Conservation (phyloP, 2,113 vertebrate genomes). For the Chloebia gouldiae region DNA sequence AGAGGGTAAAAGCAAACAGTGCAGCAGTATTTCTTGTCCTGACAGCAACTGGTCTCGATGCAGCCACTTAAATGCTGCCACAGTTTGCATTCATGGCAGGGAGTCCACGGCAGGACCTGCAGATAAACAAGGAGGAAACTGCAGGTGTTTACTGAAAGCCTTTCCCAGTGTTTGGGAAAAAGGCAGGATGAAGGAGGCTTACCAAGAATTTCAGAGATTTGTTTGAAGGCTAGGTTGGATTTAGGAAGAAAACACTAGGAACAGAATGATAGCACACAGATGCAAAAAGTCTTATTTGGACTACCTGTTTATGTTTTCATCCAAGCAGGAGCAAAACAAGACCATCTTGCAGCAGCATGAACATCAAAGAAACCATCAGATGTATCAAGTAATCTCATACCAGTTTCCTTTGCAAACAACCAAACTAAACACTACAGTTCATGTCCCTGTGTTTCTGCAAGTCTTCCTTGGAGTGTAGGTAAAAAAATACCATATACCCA, state of each 20-base stretch:
- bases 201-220: neutral
- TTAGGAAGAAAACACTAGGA: neutral
- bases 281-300: neutral
- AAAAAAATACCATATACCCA: neutral
- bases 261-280: fast-evolving
- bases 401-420: neutral
- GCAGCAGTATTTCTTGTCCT: neutral
- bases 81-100: fast-evolving
- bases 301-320: neutral
- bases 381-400: neutral
- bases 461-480: neutral
- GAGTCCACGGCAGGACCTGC: neutral
- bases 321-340: neutral
- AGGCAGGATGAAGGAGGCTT: neutral
- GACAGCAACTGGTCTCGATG: neutral
- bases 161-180: neutral
- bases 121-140: neutral
- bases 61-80: neutral
- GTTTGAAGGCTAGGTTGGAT: neutral
- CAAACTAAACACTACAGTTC: neutral
- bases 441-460: neutral
- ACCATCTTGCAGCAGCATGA: neutral
- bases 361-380: neutral
- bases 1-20: neutral
- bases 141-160: neutral